Conservation (phyloP, 2,888 invertebrate genomes). For the Meiosimyza platycephala region DNA sequence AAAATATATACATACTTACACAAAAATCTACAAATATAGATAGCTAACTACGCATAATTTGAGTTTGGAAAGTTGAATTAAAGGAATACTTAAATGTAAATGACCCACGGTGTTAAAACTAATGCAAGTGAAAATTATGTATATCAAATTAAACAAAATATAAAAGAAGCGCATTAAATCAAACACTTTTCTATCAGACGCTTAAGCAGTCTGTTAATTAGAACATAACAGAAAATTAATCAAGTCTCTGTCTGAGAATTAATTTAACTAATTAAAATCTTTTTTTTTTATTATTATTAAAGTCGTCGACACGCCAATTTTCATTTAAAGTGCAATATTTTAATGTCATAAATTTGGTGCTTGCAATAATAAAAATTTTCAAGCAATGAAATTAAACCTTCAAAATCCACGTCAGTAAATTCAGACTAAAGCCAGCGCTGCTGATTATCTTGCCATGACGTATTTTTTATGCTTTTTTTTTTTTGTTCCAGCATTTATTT, state of each 20-base stretch:
- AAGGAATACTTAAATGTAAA: too few relatives aligned
- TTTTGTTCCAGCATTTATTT: background rate
- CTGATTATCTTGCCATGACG: background rate
- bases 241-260: conserved; percentile 17
- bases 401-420: background rate
- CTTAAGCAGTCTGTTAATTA: background rate
- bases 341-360: conserved; percentile 13
- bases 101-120: too few relatives aligned
- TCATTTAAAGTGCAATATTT: background rate
- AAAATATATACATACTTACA: background rate
- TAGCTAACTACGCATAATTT: background rate
- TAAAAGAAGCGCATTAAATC: too few relatives aligned
- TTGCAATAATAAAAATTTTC: conserved; percentile 12
- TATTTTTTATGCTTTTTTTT: background rate
- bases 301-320: background rate
- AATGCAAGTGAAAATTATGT: too few relatives aligned
- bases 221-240: conserved; percentile 20
- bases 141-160: too few relatives aligned
- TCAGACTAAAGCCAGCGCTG: background rate
- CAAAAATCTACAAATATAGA: background rate
- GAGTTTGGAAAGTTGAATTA: conserved; percentile 9
- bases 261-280: conserved; percentile 2
- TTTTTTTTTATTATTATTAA: background rate
- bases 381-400: conserved; percentile 6
- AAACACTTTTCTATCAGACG: too few relatives aligned